Evolutionary conservation across 2,797 vertebrate species (phyloP).

Genomic region (Takifugu rubripes): DNA sequence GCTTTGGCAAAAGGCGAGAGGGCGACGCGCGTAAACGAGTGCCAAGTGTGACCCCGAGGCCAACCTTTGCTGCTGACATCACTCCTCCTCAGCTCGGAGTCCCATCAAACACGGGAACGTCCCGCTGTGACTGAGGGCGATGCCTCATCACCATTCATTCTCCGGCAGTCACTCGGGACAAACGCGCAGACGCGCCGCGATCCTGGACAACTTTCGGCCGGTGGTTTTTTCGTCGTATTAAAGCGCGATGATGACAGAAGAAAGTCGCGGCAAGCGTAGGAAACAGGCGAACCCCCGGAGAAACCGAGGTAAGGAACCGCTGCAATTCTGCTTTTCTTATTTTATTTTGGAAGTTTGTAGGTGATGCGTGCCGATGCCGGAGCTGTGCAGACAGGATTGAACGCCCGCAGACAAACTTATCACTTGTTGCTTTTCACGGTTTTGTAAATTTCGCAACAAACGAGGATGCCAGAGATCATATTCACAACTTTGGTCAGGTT

Average conservation of each 20-base stretch:
- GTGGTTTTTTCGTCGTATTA: background rate
- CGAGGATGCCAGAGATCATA: too few relatives aligned
- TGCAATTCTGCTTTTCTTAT: background rate
- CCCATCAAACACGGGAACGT: conserved; percentile 63
- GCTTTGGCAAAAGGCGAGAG: background rate
- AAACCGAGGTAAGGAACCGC: conserved; percentile 71
- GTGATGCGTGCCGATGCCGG: too few relatives aligned
- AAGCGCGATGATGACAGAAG: conserved; percentile 72
- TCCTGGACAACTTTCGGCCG: conserved; percentile 41
- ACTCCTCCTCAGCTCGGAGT: conserved; percentile 57
- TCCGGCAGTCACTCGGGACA: conserved; percentile 58
- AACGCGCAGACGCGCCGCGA: conserved; percentile 34
- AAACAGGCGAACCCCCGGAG: conserved; percentile 82
- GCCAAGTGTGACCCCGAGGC: conserved; percentile 60
- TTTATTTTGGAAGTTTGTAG: background rate
- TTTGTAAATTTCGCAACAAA: background rate
- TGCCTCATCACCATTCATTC: conserved; percentile 68
- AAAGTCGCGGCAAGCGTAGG: conserved; percentile 77
- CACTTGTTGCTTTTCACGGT: too few relatives aligned
- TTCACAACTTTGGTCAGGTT: too few relatives aligned
- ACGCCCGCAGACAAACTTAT: too few relatives aligned
- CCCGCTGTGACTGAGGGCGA: conserved; percentile 71
- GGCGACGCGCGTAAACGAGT: conserved; percentile 44
- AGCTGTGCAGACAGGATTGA: too few relatives aligned
- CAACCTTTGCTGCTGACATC: conserved; percentile 77